Conservation (phyloP, 2,888 invertebrate genomes). For the Panzeria rudis region DNA sequence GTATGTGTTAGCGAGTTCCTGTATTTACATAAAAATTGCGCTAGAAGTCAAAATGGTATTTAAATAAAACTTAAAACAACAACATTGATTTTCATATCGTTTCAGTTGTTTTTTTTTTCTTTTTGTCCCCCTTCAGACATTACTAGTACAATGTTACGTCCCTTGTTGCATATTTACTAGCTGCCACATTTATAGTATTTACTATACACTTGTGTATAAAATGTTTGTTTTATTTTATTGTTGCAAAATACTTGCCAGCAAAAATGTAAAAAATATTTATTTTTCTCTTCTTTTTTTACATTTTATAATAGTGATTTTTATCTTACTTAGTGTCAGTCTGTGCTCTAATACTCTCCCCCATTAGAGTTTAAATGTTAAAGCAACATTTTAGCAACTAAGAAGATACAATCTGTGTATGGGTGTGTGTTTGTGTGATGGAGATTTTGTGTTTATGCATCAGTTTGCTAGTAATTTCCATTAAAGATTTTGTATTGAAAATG, state of each 20-base stretch:
- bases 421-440: not conserved
- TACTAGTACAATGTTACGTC: slow-evolving; percentile 11
- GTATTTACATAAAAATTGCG: slow-evolving; percentile 12
- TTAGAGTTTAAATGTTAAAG: slow-evolving; percentile 41
- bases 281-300: not conserved
- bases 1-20: not conserved
- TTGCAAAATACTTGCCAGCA: slow-evolving; percentile 30
- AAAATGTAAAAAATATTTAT: slow-evolving; percentile 14
- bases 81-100: slow-evolving; percentile 8
- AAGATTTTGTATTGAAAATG: slow-evolving; percentile 45
- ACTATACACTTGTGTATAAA: slow-evolving; percentile 29
- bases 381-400: not conserved
- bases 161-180: slow-evolving; percentile 43
- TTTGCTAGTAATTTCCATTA: slow-evolving; percentile 44
- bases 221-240: slow-evolving; percentile 46
- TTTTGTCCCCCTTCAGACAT: not conserved
- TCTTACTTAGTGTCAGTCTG: slow-evolving; percentile 59
- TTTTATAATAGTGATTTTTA: slow-evolving; percentile 64
- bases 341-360: slow-evolving; percentile 18
- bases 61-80: slow-evolving; percentile 10
- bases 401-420: not conserved
- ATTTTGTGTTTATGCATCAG: not conserved
- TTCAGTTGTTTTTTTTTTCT: not conserved
- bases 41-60: slow-evolving; percentile 2
- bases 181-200: slow-evolving; percentile 43